phyloP scores from a whole-genome alignment of 2,888 invertebrate genomes.

The Epinotia bilunana region DNA sequence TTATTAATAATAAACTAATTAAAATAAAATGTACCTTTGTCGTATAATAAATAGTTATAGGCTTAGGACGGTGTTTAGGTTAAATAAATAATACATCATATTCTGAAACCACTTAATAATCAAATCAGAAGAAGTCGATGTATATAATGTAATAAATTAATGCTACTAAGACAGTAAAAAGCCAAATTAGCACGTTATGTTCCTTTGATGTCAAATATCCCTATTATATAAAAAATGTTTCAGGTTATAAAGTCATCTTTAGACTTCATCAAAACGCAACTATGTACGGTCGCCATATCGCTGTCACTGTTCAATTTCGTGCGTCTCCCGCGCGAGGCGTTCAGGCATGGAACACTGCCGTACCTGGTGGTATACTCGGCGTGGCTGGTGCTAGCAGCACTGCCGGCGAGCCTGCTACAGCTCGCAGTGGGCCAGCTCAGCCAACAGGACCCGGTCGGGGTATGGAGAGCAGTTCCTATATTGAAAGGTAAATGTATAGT shows the following conservation, averaged over 20 bases:
- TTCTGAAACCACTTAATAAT: too few relatives aligned
- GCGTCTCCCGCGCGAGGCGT: slow-evolving; percentile 84
- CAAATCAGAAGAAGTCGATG: too few relatives aligned
- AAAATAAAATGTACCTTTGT: too few relatives aligned
- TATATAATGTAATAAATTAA: not conserved
- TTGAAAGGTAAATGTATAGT: slow-evolving; percentile 80
- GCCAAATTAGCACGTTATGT: not conserved
- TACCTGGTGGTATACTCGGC: slow-evolving; percentile 86
- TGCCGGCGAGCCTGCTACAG: slow-evolving; percentile 85
- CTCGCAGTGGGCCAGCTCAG: slow-evolving; percentile 87
- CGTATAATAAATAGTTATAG: too few relatives aligned
- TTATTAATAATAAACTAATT: too few relatives aligned
- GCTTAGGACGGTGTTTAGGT: too few relatives aligned
- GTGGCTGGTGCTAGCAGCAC: slow-evolving; percentile 83
- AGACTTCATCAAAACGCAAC: slow-evolving; percentile 72
- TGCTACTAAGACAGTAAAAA: not conserved
- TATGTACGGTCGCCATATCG: slow-evolving; percentile 85
- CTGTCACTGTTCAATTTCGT: slow-evolving; percentile 86
- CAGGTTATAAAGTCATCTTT: slow-evolving; percentile 72
- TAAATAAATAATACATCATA: too few relatives aligned
- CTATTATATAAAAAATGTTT: slow-evolving; percentile 49
- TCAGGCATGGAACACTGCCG: slow-evolving; percentile 85
- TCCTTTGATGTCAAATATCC: not conserved
- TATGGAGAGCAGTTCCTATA: slow-evolving; percentile 87
- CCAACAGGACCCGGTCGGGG: slow-evolving; percentile 87